phyloP scores from a whole-genome alignment of 2,888 invertebrate species.

The Diarsia rubi region DNA sequence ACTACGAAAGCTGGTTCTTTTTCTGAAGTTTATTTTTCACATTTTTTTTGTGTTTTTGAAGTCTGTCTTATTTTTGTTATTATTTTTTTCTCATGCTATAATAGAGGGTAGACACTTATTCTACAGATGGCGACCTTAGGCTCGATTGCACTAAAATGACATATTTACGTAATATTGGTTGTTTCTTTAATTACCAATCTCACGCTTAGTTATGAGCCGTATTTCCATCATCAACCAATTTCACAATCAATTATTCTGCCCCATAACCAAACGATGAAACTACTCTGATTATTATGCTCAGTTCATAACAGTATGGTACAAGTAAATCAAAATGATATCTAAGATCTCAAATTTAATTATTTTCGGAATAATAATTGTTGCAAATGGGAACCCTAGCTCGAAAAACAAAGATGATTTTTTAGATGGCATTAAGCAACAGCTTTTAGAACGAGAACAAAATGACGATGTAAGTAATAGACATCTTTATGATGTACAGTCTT shows the following conservation, averaged over 20 bases:
- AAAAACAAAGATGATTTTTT: neutral
- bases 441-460: constrained; percentile 27
- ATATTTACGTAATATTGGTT: neutral
- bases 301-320: constrained; percentile 21
- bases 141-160: neutral
- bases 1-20: too few species aligned
- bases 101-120: neutral
- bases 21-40: too few species aligned
- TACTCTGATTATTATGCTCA: constrained; percentile 21
- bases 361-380: constrained; percentile 36
- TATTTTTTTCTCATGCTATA: neutral
- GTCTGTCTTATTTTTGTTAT: too few species aligned
- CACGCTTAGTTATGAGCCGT: constrained; percentile 54
- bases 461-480: too few species aligned
- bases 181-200: constrained; percentile 55
- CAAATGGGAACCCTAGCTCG: constrained; percentile 18
- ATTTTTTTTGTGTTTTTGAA: too few species aligned
- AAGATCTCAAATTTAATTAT: constrained; percentile 35
- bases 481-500: too few species aligned
- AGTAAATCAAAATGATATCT: constrained; percentile 34
- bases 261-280: constrained; percentile 18
- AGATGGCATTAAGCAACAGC: constrained; percentile 19
- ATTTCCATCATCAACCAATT: constrained; percentile 37
- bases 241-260: constrained; percentile 51
- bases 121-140: neutral